A percentile compares a stretch with the other conserved stretches of the same genome.
These are phyloP conservation scores for Chiloscyllium punctatum DNA, from an alignment of 2,797 vertebrate species.

Conservation along the genomic window DNA sequence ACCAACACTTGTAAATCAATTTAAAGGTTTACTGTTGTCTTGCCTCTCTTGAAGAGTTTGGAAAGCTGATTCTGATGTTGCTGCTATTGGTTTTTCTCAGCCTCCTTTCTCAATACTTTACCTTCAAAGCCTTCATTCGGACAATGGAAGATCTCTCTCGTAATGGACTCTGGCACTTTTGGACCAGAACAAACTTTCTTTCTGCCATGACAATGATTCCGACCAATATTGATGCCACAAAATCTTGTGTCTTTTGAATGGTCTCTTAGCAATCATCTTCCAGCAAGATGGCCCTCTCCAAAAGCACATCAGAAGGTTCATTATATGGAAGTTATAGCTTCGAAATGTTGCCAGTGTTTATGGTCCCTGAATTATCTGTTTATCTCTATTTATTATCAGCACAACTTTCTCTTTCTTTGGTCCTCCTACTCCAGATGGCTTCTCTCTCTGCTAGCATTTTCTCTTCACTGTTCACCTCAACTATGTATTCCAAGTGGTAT, in stretches of 20 bases:
- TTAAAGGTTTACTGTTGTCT: not conserved
- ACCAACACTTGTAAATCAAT: not conserved
- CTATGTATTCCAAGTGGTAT: not conserved
- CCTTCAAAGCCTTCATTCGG: not conserved
- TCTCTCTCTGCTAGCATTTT: no score
- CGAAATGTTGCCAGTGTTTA: not conserved
- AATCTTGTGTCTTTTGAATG: not conserved
- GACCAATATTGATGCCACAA: not conserved
- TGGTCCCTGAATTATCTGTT: not conserved
- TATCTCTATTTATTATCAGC: not conserved
- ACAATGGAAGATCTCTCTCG: not conserved
- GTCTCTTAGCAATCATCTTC: not conserved
- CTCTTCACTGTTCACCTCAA: not conserved
- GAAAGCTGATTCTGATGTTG: not conserved
- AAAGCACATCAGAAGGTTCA: not conserved
- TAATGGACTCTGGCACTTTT: not conserved
- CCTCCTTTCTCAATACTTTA: not conserved
- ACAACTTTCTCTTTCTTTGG: not conserved
- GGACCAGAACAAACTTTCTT: not conserved
- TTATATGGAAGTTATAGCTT: not conserved
- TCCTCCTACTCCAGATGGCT: no score
- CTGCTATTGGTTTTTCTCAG: not conserved
- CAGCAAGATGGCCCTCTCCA: not conserved
- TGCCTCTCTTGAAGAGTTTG: not conserved
- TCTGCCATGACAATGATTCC: not conserved